phyloP scores from a whole-genome alignment of 2,797 vertebrate species.

The Eupleurogrammus muticus region DNA sequence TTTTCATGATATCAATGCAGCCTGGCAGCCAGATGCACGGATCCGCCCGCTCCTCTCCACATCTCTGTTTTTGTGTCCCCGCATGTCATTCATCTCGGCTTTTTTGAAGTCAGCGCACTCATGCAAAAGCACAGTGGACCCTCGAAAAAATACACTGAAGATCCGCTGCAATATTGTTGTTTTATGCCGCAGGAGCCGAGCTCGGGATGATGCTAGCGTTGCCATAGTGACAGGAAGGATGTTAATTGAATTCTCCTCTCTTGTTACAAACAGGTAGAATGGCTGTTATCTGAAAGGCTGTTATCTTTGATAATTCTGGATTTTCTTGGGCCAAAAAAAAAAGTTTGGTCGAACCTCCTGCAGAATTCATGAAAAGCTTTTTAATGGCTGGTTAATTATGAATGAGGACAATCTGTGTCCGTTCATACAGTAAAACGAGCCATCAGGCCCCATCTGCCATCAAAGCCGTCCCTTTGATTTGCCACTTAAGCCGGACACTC shows the following conservation, averaged over 20 bases:
- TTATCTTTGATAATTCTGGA: conserved; percentile 22
- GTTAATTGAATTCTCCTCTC: conserved; percentile 61
- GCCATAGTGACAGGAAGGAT: conserved; percentile 59
- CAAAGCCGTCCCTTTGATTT: conserved; percentile 76
- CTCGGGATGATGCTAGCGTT: conserved; percentile 44
- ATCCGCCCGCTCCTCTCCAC: conserved; percentile 36
- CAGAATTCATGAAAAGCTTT: conserved; percentile 76
- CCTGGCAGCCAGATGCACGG: conserved; percentile 46
- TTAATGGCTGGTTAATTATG: conserved; percentile 88
- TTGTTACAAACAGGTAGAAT: conserved; percentile 26
- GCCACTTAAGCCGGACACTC: conserved; percentile 76
- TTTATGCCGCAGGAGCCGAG: conserved; percentile 29
- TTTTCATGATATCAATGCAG: conserved; percentile 44
- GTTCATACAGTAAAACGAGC: conserved; percentile 84
- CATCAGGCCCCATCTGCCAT: conserved; percentile 84
- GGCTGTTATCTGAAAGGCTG: conserved; percentile 10
- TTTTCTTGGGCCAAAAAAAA: conserved; percentile 50
- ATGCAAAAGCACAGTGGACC: conserved; percentile 21
- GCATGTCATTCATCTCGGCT: conserved; percentile 49
- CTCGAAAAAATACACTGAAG: conserved; percentile 38
- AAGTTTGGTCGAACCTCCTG: conserved; percentile 53
- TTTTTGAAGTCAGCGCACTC: conserved; percentile 44
- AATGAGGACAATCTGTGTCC: conserved; percentile 87
- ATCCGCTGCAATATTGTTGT: conserved; percentile 33
- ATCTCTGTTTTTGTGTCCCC: conserved; percentile 53